Evolutionary conservation across 2,888 invertebrate genomes (phyloP), one percentile per base, ranked within the genome.

Genomic region (Brassicogethes aeneus): DNA sequence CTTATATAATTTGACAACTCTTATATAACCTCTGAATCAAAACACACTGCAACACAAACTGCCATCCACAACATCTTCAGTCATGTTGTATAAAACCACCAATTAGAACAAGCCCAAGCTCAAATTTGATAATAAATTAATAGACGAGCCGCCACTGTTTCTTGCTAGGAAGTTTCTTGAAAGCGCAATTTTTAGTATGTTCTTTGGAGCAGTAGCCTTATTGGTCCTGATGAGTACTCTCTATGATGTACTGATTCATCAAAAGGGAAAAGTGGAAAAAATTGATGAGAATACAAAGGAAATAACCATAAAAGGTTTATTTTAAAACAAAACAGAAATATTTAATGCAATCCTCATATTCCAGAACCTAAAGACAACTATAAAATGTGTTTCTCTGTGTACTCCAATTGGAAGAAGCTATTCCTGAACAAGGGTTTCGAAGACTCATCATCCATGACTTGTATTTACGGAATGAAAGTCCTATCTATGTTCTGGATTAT

Each of bases 401-500:
- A 66, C 44, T 67, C 68, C 0, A 72, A 73, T 47, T 65, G 64
- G 0, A 57, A 62, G 3, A 61, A 68, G 1, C 53, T 71, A 30
- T 47, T 32, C 32, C 2, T 17, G 31, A 1, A 40, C 37, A 13
- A 31, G 36, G 10, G 16, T 17, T 2, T 14, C 34, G 23, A 23
- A 23, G 23, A 23, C 10, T 23, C 23, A 23, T 23, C 23, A 5
- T 31, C 8, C 30, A 33, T 54, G 3, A 30, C 33, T 16, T 45
- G 48, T 14, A 32, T 54, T 13, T 46, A 40, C 39, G 56, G 56
- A 1, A n/a, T 56, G 8, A 54, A 53, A 45, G 60, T 65, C 1
- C 53, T 72, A 8, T 70, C 69, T 17, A 70, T 73, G 68, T 37
- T 71, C 33, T 72, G 71, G 70, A 64, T 73, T n/a, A 53, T 72